phyloP scores from a whole-genome alignment of 23 tunicate genomes.

The Diplosoma virens region DNA sequence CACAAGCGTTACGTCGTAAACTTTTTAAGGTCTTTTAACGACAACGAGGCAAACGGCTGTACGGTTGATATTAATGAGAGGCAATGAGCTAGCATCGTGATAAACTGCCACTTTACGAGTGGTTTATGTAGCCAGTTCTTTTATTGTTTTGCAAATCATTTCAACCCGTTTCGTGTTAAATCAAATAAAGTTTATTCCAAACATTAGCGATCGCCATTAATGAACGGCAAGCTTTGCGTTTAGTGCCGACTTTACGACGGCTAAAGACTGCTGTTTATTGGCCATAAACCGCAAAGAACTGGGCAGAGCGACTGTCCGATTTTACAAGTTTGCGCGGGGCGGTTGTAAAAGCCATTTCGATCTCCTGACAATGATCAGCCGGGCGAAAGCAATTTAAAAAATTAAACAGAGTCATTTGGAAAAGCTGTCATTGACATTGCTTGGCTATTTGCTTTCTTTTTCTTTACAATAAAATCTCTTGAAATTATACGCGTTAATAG shows the following conservation, averaged over 20 bases:
- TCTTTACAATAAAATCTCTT: too few species aligned
- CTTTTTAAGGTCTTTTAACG: not conserved
- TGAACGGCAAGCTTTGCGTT: not conserved
- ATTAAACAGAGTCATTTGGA: too few species aligned
- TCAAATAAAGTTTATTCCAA: not conserved
- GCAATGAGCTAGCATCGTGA: not conserved
- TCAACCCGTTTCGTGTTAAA: not conserved
- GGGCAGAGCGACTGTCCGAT: too few species aligned
- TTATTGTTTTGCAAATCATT: not conserved
- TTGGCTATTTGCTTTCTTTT: too few species aligned
- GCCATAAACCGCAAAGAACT: not conserved
- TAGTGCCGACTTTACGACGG: conserved; percentile 1
- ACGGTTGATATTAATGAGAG: not conserved
- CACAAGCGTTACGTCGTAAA: conserved; percentile 19
- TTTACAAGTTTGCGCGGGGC: too few species aligned
- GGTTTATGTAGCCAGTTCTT: not conserved
- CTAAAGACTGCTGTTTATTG: not conserved
- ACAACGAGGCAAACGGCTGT: not conserved
- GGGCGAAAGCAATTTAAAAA: too few species aligned
- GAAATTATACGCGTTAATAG: too few species aligned
- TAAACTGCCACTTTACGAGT: not conserved
- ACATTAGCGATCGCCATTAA: not conserved
- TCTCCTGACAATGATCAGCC: too few species aligned
- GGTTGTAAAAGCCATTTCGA: too few species aligned
- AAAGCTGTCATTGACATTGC: too few species aligned